These are phyloP conservation scores for Mirounga angustirostris DNA, from an alignment of 2,113 vertebrate species.

Conservation along the genomic window DNA sequence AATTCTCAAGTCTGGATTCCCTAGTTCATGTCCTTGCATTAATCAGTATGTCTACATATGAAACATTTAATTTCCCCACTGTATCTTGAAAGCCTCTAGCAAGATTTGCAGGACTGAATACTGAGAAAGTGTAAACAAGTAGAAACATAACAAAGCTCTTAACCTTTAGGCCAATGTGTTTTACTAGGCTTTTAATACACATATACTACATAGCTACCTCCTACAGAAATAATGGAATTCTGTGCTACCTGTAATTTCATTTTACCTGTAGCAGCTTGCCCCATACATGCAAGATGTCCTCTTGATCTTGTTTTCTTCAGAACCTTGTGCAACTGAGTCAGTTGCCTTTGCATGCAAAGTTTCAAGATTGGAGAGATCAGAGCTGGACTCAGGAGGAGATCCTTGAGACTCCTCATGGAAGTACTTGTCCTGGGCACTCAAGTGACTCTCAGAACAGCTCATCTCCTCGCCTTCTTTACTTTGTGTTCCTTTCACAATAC, in stretches of 20 bases:
- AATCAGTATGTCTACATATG: slow-evolving; percentile 55
- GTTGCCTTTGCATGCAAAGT: slow-evolving; percentile 62
- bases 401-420: slow-evolving; percentile 60
- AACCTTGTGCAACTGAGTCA: slow-evolving; percentile 72
- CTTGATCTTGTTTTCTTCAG: slow-evolving; percentile 74
- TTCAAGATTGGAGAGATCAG: slow-evolving; percentile 56
- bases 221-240: background rate
- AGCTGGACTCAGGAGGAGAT: slow-evolving; percentile 64
- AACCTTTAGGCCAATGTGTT: background rate
- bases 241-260: slow-evolving; percentile 30
- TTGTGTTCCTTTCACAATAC: slow-evolving; percentile 32
- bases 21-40: slow-evolving; percentile 45
- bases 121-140: background rate
- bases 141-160: slow-evolving; percentile 1
- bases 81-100: slow-evolving; percentile 48
- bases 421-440: slow-evolving; percentile 52
- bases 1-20: slow-evolving; percentile 51
- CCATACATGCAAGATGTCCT: slow-evolving; percentile 89
- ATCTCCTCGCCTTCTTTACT: slow-evolving; percentile 57
- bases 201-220: background rate
- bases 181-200: slow-evolving; percentile 10
- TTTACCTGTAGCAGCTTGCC: slow-evolving; percentile 90
- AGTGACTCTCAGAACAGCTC: slow-evolving; percentile 64
- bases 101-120: slow-evolving; percentile 37
- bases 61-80: slow-evolving; percentile 58